Evolutionary conservation across 2,797 vertebrate species (phyloP).

Genomic region (Sorex maritimensis): DNA sequence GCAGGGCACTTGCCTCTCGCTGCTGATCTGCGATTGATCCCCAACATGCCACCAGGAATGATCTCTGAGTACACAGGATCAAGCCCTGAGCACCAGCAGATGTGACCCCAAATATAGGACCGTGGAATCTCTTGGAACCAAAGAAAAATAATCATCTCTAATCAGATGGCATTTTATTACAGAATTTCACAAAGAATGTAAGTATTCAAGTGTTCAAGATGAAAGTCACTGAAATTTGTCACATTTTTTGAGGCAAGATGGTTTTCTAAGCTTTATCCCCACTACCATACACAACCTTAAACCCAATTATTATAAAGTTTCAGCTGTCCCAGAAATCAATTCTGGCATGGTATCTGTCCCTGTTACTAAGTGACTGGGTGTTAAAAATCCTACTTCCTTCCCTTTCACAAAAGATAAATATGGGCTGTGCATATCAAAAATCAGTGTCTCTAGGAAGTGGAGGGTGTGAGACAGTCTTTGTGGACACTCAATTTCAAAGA

Average conservation of each 20-base stretch:
- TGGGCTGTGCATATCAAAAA: slow-evolving; percentile 83
- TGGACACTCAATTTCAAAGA: slow-evolving; percentile 85
- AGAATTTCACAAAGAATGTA: slow-evolving; percentile 59
- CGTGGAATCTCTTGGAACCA: slow-evolving; percentile 13
- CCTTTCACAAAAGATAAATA: slow-evolving; percentile 22
- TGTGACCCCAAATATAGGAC: neutral
- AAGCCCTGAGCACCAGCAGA: no score
- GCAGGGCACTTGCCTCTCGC: no score
- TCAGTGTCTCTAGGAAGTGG: slow-evolving; percentile 87
- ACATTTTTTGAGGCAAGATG: slow-evolving; percentile 1
- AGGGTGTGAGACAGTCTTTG: slow-evolving; percentile 85
- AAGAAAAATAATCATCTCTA: neutral
- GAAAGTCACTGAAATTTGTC: slow-evolving; percentile 32
- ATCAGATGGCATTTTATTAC: slow-evolving; percentile 70
- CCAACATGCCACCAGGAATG: no score
- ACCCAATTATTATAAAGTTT: slow-evolving; percentile 54
- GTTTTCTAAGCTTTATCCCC: slow-evolving; percentile 47
- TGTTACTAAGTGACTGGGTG: slow-evolving; percentile 11
- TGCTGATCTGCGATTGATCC: no score
- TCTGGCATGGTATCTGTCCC: neutral
- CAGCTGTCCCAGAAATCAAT: neutral
- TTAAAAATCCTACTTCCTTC: slow-evolving; percentile 71
- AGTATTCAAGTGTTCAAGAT: neutral
- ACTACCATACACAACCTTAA: slow-evolving; percentile 30
- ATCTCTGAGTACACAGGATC: no score